phyloP scores from a whole-genome alignment of 1,140 invertebrate species.

The Camponotus pennsylvanicus region DNA sequence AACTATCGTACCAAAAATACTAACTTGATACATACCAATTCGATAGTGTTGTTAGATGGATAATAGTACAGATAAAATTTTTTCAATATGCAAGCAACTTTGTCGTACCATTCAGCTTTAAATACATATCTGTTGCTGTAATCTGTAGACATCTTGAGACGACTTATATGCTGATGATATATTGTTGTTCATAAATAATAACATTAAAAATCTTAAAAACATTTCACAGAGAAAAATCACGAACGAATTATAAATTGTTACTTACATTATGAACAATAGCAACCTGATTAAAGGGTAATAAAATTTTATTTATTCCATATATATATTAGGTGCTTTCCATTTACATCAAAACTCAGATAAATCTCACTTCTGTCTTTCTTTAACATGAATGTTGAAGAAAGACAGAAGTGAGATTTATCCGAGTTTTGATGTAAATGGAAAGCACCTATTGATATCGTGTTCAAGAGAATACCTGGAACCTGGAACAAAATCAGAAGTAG shows the following conservation, averaged over 20 bases:
- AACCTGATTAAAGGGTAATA: background rate
- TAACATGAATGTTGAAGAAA: too few relatives aligned
- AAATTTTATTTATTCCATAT: background rate
- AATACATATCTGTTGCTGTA: conserved; percentile 86
- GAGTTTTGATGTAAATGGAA: too few relatives aligned
- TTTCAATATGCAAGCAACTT: conserved; percentile 90
- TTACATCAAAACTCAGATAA: too few relatives aligned
- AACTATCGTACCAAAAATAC: too few relatives aligned
- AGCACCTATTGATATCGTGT: conserved; percentile 21
- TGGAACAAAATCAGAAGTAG: background rate
- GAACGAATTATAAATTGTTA: background rate
- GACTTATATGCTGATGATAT: background rate
- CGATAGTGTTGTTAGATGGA: conserved; percentile 91
- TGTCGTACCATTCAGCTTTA: conserved; percentile 94
- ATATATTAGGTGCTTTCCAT: too few relatives aligned
- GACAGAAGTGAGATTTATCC: too few relatives aligned
- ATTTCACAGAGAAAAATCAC: background rate
- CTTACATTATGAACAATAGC: background rate
- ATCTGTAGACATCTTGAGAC: conserved; percentile 72
- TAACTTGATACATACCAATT: conserved; percentile 88
- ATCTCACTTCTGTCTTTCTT: too few relatives aligned
- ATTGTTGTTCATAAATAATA: background rate
- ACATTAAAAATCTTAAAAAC: background rate
- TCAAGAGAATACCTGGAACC: too few relatives aligned
- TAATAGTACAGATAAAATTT: conserved; percentile 92